Conservation (phyloP, 2,113 vertebrate genomes). For the Amblyopsis rosae region DNA sequence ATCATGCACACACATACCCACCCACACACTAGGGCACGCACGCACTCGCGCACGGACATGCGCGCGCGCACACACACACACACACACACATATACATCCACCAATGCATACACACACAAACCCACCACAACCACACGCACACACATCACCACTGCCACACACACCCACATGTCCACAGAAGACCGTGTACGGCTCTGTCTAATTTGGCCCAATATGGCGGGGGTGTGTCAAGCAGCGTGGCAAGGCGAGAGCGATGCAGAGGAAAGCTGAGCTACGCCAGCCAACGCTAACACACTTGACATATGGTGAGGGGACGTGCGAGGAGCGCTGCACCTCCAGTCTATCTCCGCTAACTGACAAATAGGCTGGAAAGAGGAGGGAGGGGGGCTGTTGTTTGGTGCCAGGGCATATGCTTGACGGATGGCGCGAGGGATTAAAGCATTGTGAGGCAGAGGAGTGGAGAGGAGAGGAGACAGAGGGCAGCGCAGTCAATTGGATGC, state of each 20-base stretch:
- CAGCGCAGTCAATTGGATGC: conserved; percentile 9
- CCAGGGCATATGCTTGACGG: conserved; percentile 38
- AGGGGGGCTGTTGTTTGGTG: conserved; percentile 39
- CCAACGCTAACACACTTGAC: conserved; percentile 37
- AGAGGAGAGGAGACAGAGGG: neutral
- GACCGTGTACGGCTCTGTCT: conserved; percentile 8
- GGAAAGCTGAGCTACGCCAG: conserved; percentile 21
- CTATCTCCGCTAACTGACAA: conserved; percentile 54
- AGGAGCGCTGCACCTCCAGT: conserved; percentile 54
- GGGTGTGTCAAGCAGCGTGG: conserved; percentile 12
- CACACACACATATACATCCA: neutral
- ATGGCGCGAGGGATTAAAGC: neutral
- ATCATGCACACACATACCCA: neutral
- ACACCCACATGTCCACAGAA: neutral
- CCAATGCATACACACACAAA: neutral
- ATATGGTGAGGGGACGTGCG: conserved; percentile 52
- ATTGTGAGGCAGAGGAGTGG: conserved; percentile 6
- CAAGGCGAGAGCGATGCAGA: conserved; percentile 11
- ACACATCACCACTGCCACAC: neutral
- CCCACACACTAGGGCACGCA: neutral
- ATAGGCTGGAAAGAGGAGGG: conserved; percentile 31
- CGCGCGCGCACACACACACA: no score
- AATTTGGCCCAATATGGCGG: conserved; percentile 23
- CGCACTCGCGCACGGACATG: no score
- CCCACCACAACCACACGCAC: neutral